These are phyloP conservation scores for Philaethria dido DNA, from an alignment of 2,888 invertebrate species.

Conservation along the genomic window DNA sequence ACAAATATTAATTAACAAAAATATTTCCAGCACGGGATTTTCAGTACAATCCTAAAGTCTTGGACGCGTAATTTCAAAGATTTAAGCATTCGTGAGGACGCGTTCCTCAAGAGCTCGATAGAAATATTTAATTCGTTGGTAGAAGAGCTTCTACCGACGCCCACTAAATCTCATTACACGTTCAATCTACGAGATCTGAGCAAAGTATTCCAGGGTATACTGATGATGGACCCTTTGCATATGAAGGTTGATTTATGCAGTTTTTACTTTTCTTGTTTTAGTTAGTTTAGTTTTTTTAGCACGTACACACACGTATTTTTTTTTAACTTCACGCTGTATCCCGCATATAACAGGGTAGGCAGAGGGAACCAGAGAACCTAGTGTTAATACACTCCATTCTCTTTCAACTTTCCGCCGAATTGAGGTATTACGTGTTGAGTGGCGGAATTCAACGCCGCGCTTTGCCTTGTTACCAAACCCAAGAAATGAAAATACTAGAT, in stretches of 20 bases:
- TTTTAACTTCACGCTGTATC: no score
- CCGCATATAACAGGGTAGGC: no score
- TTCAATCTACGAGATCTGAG: conserved; percentile 95
- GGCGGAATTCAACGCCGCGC: no score
- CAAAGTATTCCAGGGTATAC: conserved; percentile 91
- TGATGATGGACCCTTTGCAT: conserved; percentile 87
- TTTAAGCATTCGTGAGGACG: conserved; percentile 62
- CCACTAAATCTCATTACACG: conserved; percentile 94
- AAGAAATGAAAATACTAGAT: no score
- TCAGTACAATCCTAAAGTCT: conserved; percentile 87
- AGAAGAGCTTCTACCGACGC: conserved; percentile 91
- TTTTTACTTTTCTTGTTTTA: background rate
- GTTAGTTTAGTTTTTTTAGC: no score
- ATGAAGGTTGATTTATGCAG: conserved; percentile 82
- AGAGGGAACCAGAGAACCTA: no score
- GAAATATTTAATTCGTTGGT: conserved; percentile 87
- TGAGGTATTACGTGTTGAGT: no score
- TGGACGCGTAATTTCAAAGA: conserved; percentile 83
- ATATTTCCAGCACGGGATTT: conserved; percentile 77
- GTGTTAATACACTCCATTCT: no score
- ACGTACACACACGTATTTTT: no score
- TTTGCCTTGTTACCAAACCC: no score
- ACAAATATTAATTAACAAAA: background rate
- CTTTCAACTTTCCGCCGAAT: no score
- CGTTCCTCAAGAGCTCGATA: conserved; percentile 86